Evolutionary conservation across 2,797 vertebrate genomes (phyloP).

Genomic region (Uromys caudimaculatus): DNA sequence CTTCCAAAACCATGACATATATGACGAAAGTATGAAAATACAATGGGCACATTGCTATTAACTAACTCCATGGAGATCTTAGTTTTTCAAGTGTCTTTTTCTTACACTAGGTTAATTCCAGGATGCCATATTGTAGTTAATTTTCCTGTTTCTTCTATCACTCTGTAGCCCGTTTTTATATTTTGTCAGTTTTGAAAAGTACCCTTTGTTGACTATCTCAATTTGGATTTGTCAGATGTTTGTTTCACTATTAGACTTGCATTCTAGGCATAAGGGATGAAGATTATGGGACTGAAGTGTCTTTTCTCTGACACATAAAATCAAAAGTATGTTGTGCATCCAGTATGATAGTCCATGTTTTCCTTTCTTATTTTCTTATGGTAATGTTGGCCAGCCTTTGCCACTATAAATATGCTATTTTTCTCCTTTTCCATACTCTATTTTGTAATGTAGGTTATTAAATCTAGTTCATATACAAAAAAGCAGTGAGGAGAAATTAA

Average conservation of each 20-base stretch:
- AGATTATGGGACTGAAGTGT: neutral
- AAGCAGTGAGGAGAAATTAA: neutral
- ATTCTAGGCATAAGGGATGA: neutral
- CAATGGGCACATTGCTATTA: neutral
- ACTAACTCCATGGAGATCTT: neutral
- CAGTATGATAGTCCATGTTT: neutral
- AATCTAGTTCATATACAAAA: neutral
- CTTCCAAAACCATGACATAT: neutral
- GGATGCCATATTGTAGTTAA: neutral
- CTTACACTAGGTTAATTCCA: neutral
- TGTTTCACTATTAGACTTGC: neutral
- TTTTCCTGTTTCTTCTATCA: neutral
- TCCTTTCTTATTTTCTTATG: neutral
- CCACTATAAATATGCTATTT: neutral
- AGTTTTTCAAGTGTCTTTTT: neutral
- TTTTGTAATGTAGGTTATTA: slow-evolving; percentile 1
- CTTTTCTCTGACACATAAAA: neutral
- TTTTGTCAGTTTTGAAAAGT: neutral
- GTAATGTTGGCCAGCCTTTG: neutral
- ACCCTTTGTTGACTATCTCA: neutral
- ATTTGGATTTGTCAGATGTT: neutral
- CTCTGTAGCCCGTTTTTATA: neutral
- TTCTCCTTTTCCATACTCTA: neutral
- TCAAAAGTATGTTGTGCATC: neutral
- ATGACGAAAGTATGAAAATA: neutral